Evolutionary conservation across 2,888 invertebrate species (phyloP).

Genomic region (Phalangium opilio): DNA sequence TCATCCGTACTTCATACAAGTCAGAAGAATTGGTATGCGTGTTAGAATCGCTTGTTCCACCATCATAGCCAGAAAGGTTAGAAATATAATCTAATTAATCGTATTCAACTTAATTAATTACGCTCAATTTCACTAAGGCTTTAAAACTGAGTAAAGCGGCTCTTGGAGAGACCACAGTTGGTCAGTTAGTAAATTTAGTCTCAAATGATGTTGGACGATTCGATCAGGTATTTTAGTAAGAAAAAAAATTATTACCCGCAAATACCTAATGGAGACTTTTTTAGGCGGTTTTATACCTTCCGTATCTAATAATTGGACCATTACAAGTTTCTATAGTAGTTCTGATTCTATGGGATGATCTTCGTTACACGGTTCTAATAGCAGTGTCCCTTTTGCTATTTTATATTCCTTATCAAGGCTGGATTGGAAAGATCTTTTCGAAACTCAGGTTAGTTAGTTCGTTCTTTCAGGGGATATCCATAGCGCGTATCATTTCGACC

Average conservation of each 20-base stretch:
- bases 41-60: too few relatives aligned
- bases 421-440: constrained; percentile 34
- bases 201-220: constrained; percentile 88
- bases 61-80: too few relatives aligned
- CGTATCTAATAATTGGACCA: constrained; percentile 82
- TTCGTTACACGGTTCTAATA: constrained; percentile 51
- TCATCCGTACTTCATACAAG: too few relatives aligned
- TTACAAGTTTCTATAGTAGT: constrained; percentile 62
- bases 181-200: constrained; percentile 79
- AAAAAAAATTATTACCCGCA: too few relatives aligned
- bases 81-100: too few relatives aligned
- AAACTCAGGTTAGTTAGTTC: constrained; percentile 45
- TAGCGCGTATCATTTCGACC: too few relatives aligned
- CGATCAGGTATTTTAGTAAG: too few relatives aligned
- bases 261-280: too few relatives aligned
- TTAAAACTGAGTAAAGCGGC: constrained; percentile 50
- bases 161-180: constrained; percentile 68
- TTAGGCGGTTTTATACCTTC: constrained; percentile 68
- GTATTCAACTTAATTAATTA: too few relatives aligned
- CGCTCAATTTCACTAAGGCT: too few relatives aligned
- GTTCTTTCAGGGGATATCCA: too few relatives aligned
- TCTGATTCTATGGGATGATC: constrained; percentile 58
- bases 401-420: constrained; percentile 65
- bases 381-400: constrained; percentile 62
- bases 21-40: too few relatives aligned